Conservation (phyloP, 2,113 vertebrate species). For the Lampris incognitus region DNA sequence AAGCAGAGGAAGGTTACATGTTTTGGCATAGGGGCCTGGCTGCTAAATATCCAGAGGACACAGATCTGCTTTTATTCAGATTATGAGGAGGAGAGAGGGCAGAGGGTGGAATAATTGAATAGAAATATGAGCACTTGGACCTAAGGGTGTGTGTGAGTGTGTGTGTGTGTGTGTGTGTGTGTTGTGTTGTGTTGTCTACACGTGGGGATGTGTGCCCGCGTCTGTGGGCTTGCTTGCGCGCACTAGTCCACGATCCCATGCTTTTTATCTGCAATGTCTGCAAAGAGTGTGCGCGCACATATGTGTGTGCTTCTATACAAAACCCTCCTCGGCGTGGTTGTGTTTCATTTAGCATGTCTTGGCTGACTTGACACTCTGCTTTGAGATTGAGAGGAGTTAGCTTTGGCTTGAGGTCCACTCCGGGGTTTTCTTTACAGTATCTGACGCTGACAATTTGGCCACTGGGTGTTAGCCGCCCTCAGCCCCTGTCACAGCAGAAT, state of each 20-base stretch:
- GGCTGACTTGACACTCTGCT: slow-evolving; percentile 46
- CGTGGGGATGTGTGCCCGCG: slow-evolving; percentile 25
- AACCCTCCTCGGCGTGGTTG: slow-evolving; percentile 39
- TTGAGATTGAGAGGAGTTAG: slow-evolving; percentile 24
- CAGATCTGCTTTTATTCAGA: slow-evolving; percentile 60
- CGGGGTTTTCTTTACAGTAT: slow-evolving; percentile 49
- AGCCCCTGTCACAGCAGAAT: slow-evolving; percentile 72
- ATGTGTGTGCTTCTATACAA: slow-evolving; percentile 46
- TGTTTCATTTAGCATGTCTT: slow-evolving; percentile 62
- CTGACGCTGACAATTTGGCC: slow-evolving; percentile 68
- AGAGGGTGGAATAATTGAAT: slow-evolving; percentile 70
- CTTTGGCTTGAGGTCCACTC: slow-evolving; percentile 54
- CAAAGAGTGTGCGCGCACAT: neutral
- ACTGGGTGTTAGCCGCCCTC: slow-evolving; percentile 56
- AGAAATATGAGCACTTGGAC: slow-evolving; percentile 60
- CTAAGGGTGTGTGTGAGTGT: slow-evolving; percentile 41
- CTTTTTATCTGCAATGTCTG: neutral
- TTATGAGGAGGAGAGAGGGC: slow-evolving; percentile 53
- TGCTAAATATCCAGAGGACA: slow-evolving; percentile 75
- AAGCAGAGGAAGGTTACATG: slow-evolving; percentile 62
- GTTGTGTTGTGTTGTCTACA: neutral
- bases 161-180: slow-evolving; percentile 5
- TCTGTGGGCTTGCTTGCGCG: slow-evolving; percentile 8
- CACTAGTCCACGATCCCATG: neutral
- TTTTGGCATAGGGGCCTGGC: slow-evolving; percentile 60